Evolutionary conservation across 2,797 vertebrate genomes (phyloP).

Genomic region (Coregonus sp.): DNA sequence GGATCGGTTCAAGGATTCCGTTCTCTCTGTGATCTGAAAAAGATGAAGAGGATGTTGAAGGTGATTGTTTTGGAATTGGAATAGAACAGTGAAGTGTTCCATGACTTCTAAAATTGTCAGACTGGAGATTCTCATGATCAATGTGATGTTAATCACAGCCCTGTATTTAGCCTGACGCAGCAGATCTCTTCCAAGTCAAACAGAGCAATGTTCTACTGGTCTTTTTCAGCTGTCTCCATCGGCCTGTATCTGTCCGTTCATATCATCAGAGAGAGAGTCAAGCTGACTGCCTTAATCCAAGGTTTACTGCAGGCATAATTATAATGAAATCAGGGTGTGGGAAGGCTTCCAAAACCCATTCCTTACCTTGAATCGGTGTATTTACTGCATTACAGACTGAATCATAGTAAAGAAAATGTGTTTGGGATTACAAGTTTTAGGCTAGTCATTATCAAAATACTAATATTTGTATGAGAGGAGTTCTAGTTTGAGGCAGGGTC

Average conservation of each 20-base stretch:
- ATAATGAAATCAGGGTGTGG: not conserved
- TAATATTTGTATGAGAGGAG: not conserved
- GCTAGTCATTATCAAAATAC: not conserved
- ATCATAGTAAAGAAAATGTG: not conserved
- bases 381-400: not conserved
- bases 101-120: not conserved
- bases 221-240: not conserved
- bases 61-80: slow-evolving; percentile 16
- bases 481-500: not conserved
- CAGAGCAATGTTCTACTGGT: not conserved
- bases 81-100: not conserved
- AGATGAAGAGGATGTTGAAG: slow-evolving; percentile 9
- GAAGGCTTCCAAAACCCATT: not conserved
- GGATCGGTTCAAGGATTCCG: slow-evolving; percentile 86
- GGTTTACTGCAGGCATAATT: not conserved
- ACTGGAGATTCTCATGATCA: not conserved
- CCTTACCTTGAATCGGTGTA: not conserved
- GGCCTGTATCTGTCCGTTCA: not conserved
- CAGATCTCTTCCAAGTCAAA: slow-evolving; percentile 7
- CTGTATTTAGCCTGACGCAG: not conserved
- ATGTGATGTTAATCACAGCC: slow-evolving; percentile 13
- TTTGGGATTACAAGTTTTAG: not conserved
- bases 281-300: not conserved
- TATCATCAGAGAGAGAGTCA: slow-evolving; percentile 1
- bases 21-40: slow-evolving; percentile 85